A percentile compares a stretch with the other conserved stretches of the same genome.
Conservation (phyloP, 2,113 vertebrate genomes). For the Pomatorhinus ruficollis region DNA sequence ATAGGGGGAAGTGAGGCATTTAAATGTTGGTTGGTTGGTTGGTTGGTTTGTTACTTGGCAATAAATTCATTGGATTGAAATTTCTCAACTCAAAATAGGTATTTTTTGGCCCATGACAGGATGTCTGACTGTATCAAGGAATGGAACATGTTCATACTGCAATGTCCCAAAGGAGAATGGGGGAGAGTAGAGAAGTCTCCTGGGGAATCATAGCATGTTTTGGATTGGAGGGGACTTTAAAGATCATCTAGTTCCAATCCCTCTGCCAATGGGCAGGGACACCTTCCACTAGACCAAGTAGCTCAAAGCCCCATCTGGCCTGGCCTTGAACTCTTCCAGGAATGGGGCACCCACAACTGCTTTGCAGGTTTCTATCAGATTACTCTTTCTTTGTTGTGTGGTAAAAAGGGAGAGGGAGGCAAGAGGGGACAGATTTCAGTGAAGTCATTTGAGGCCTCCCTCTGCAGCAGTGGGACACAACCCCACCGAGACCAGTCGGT, state of each 20-base stretch:
- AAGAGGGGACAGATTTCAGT: neutral
- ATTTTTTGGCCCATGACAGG: neutral
- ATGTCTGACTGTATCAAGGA: neutral
- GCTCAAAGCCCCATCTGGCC: neutral
- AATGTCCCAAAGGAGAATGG: neutral
- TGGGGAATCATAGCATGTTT: neutral
- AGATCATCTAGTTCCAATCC: neutral
- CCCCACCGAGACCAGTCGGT: accelerated
- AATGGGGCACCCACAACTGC: neutral
- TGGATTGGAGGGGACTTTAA: neutral
- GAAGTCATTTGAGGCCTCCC: neutral
- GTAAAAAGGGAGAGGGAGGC: neutral
- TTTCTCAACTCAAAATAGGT: neutral
- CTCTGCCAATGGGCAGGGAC: neutral
- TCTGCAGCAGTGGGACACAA: neutral
- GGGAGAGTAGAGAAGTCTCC: neutral
- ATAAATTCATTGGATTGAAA: neutral
- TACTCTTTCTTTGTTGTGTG: neutral
- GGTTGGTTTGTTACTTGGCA: neutral
- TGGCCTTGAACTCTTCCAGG: neutral
- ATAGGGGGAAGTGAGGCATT: neutral
- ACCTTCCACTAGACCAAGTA: neutral
- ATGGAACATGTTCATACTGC: neutral
- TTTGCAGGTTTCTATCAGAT: neutral
- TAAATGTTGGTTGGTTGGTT: neutral